These are phyloP conservation scores for Rhinella marina DNA, from an alignment of 2,797 vertebrate genomes.

Conservation along the genomic window DNA sequence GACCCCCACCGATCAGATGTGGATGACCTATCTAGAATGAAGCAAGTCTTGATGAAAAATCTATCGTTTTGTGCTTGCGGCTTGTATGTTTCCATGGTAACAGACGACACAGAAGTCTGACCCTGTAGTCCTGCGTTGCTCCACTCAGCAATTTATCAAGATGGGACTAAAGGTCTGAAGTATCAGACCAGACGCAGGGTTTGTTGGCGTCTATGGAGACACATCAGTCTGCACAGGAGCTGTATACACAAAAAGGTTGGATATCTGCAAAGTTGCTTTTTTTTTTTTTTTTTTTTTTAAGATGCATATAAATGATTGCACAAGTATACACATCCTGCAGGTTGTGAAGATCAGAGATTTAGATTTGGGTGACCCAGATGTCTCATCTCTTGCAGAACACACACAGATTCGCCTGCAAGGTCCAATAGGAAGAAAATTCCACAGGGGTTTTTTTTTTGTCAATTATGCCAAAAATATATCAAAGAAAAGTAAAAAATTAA, in stretches of 20 bases:
- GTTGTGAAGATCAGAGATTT: neutral
- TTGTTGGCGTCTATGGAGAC: neutral
- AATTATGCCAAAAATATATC: neutral
- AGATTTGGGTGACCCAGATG: neutral
- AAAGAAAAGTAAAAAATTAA: constrained; percentile 17
- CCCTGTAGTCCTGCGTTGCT: too few species aligned
- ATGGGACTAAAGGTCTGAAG: too few species aligned
- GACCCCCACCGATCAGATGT: too few species aligned
- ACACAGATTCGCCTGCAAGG: neutral
- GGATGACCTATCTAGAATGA: too few species aligned
- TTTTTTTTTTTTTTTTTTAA: too few species aligned
- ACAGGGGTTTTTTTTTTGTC: neutral
- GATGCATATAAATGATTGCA: neutral
- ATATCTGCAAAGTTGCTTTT: neutral
- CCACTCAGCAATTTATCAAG: too few species aligned
- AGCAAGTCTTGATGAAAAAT: too few species aligned
- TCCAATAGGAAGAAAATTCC: neutral
- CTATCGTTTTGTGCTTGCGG: too few species aligned
- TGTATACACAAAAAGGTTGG: neutral
- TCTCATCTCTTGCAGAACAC: neutral
- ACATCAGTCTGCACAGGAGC: neutral
- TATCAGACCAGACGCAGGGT: too few species aligned
- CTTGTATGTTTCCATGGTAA: too few species aligned
- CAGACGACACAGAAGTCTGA: too few species aligned
- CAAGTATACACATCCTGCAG: neutral